Percentiles rank a stretch among this genome's conserved stretches.
These are phyloP conservation scores for Phalloptychus januarius DNA, from an alignment of 2,797 vertebrate genomes.

Conservation along the genomic window DNA sequence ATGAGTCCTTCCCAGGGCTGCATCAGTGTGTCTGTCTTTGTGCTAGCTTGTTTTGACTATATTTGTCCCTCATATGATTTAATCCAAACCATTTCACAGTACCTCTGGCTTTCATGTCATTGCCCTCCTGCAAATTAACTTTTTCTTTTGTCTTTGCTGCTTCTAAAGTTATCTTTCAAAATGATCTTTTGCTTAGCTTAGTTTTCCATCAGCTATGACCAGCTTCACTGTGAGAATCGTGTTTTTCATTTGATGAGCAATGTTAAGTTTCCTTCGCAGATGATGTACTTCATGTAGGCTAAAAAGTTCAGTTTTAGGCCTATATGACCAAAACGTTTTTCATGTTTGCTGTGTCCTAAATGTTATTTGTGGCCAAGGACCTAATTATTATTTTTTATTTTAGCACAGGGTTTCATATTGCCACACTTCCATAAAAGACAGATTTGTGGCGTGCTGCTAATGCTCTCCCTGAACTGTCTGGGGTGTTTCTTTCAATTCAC, in stretches of 20 bases:
- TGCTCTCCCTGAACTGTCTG: neutral
- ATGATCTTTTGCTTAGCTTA: neutral
- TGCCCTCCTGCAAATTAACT: neutral
- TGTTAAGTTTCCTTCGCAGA: neutral
- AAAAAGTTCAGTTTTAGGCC: neutral
- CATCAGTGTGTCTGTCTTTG: neutral
- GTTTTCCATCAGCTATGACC: neutral
- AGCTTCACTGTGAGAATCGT: neutral
- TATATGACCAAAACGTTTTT: neutral
- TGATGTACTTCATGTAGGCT: neutral
- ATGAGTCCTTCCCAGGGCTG: too few species aligned
- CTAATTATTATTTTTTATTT: neutral
- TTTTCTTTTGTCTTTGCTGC: neutral
- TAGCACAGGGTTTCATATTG: neutral
- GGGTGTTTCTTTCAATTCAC: neutral
- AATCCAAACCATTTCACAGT: neutral
- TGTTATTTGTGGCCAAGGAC: too few species aligned
- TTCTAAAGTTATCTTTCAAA: neutral
- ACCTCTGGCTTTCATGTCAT: neutral
- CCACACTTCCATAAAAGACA: neutral
- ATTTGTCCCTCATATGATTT: neutral
- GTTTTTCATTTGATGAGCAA: neutral
- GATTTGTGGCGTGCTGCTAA: neutral
- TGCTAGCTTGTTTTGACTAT: neutral
- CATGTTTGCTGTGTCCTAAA: neutral